Conservation (phyloP, 2,113 vertebrate species). For the Sclerurus mexicanus region DNA sequence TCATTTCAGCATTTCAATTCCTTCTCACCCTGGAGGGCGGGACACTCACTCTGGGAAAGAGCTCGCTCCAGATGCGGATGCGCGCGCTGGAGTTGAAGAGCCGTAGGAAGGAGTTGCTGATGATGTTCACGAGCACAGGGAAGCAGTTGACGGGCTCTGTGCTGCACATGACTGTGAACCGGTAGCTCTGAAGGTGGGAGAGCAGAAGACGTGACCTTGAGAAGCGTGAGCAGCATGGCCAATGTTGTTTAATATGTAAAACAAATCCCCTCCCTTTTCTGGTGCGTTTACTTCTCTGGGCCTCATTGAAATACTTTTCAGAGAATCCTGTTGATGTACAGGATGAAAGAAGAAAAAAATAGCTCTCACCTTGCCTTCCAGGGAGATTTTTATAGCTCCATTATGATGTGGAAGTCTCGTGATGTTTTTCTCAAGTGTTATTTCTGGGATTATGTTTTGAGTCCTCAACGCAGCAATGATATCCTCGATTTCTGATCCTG, state of each 20-base stretch:
- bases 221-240: neutral
- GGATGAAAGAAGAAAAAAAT: neutral
- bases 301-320: neutral
- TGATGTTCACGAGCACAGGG: slow-evolving; percentile 80
- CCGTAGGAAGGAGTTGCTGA: slow-evolving; percentile 83
- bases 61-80: slow-evolving; percentile 78
- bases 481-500: slow-evolving; percentile 85
- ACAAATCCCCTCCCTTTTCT: neutral
- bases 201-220: neutral
- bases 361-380: slow-evolving; percentile 77
- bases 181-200: slow-evolving; percentile 63
- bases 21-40: neutral
- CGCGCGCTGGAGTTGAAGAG: slow-evolving; percentile 66
- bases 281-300: neutral
- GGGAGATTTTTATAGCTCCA: slow-evolving; percentile 85
- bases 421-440: slow-evolving; percentile 73
- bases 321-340: neutral
- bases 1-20: rapidly evolving
- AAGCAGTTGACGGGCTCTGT: slow-evolving; percentile 81
- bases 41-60: slow-evolving; percentile 41
- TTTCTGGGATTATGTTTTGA: slow-evolving; percentile 83
- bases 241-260: rapidly evolving
- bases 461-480: slow-evolving; percentile 81
- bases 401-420: slow-evolving; percentile 79
- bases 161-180: slow-evolving; percentile 80